These are phyloP conservation scores for Brassicogethes aeneus DNA, from an alignment of 2,888 invertebrate species.

Conservation along the genomic window DNA sequence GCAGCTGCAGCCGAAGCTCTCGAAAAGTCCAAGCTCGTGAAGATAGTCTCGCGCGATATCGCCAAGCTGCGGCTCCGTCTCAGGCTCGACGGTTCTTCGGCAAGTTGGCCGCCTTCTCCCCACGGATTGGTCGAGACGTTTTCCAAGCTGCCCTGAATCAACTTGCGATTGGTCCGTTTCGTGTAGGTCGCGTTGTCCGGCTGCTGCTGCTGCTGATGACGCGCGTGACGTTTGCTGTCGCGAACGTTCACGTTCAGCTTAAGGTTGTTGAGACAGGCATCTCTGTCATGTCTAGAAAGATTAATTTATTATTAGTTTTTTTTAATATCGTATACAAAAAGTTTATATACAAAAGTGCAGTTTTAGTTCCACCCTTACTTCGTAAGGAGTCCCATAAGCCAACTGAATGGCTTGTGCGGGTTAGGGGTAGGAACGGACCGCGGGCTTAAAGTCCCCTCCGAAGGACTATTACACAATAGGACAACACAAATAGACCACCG, in stretches of 20 bases:
- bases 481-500: too few relatives aligned
- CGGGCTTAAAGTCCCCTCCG: too few relatives aligned
- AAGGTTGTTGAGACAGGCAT: slow-evolving; percentile 36
- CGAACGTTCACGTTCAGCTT: slow-evolving; percentile 10
- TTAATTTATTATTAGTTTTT: too few relatives aligned
- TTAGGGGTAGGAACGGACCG: too few relatives aligned
- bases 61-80: slow-evolving; percentile 29
- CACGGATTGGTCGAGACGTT: slow-evolving; percentile 35
- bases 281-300: slow-evolving; percentile 33
- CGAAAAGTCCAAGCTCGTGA: slow-evolving; percentile 59
- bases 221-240: slow-evolving; percentile 7
- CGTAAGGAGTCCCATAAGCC: too few relatives aligned
- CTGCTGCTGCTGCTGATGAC: slow-evolving; percentile 8
- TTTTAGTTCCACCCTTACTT: too few relatives aligned
- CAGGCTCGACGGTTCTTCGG: slow-evolving; percentile 20
- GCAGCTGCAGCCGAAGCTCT: slow-evolving; percentile 48
- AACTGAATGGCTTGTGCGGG: too few relatives aligned
- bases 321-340: too few relatives aligned
- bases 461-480: too few relatives aligned
- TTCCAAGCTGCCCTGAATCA: slow-evolving; percentile 32
- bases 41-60: slow-evolving; percentile 69
- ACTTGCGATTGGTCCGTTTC: slow-evolving; percentile 7
- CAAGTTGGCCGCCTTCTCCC: slow-evolving; percentile 15
- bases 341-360: too few relatives aligned
- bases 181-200: slow-evolving; percentile 20